Base-by-base conservation (phyloP, 1,140 invertebrate species). In the Polypedilum pembai region DNA sequence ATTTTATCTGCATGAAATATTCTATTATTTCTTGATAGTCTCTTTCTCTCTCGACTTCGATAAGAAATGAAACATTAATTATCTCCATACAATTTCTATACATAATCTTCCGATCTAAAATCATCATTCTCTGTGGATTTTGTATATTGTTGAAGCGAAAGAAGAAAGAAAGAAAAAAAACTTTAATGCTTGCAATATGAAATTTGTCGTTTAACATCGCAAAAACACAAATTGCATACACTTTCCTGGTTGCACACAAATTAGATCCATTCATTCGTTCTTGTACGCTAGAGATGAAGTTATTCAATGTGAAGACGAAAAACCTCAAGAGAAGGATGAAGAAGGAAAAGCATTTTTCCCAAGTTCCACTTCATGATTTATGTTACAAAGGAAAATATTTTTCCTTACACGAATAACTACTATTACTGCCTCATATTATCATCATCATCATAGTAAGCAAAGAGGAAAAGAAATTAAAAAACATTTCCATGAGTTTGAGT, bases 61-160 rank as follows among this genome's bases (percentile, higher is more conserved):
- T 56, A 56, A n/a, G n/a, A 56, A 56, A n/a, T 56, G 45, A 56
- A 56, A 56, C 45, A 56, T 56, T 56, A 56, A 56, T 56, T 56
- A 56, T 56, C 45, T 56, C 45, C 15, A 56, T n/a, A 56, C 15
- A 56, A 56, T 56, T 56, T 56, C 24, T 5, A 33, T 5, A 33
- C n/a, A 33, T 33, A 1, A 3, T 33, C 24, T 33, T 33, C 12
- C 45, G 45, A 12, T 56, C n/a, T 56, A 56, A n/a, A 56, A 56
- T n/a, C 45, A n/a, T 56, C 12, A n/a, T 56, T 56, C 12, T 56
- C 45, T 56, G 45, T 3, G 24, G 24, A 33, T 56, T 56, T 56
- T 56, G 15, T 15, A 12, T 15, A 56, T 56, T 56, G 24, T 56
- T 12, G n/a, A 56, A 15, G 12, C 12, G 4, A n/a, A n/a, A 56